Evolutionary conservation across 2,113 vertebrate species (phyloP).

Genomic region (Rhineura floridana): DNA sequence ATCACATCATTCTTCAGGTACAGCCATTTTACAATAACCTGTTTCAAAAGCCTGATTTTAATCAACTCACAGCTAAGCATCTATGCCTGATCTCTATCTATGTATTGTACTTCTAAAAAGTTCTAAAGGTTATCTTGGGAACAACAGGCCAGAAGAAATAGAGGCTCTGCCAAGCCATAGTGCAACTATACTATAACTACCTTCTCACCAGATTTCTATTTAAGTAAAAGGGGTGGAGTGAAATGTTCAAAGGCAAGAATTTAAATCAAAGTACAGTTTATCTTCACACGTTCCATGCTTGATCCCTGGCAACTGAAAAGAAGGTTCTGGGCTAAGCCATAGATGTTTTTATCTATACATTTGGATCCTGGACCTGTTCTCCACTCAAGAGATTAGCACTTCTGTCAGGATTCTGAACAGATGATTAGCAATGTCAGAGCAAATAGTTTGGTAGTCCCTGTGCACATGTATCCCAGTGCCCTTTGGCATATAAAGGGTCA

Average conservation of each 20-base stretch:
- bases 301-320: neutral
- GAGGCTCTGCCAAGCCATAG: neutral
- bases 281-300: neutral
- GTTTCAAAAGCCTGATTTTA: slow-evolving; percentile 3
- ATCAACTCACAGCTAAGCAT: neutral
- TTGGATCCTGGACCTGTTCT: neutral
- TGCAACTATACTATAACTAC: neutral
- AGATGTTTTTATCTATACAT: neutral
- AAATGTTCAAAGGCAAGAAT: neutral
- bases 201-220: neutral
- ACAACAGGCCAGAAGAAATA: neutral
- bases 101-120: slow-evolving; percentile 28
- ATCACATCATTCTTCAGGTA: neutral
- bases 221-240: neutral
- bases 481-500: neutral
- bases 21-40: neutral
- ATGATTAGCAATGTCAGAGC: neutral
- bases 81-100: slow-evolving; percentile 6
- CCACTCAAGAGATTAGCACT: neutral
- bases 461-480: neutral
- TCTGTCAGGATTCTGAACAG: neutral
- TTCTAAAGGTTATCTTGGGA: slow-evolving; percentile 1
- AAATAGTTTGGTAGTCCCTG: neutral
- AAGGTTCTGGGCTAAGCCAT: neutral
- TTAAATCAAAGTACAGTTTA: neutral